Evolutionary conservation across 2,888 invertebrate genomes (phyloP), one percentile per base, ranked within the genome.

Genomic region (Geophilus truncorum): DNA sequence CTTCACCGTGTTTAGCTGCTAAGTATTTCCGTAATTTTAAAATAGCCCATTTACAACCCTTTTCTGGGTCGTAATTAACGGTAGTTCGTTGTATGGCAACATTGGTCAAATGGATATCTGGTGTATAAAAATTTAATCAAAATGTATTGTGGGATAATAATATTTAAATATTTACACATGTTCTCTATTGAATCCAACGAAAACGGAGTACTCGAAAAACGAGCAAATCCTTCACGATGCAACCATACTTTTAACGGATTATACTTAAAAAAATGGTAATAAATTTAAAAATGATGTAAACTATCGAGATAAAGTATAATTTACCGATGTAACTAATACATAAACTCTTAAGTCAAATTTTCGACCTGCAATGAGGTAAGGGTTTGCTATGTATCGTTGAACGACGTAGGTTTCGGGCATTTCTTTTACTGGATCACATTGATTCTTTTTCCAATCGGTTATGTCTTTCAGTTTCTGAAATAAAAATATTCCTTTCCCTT

Each of bases 321-420:
- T 85, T 84, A 88, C 88, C 30, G 90, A 90, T 76, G 89, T 89
- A 28, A 91, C 90, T 62, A 91, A 86, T 6, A 90, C 90, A 86
- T 91, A 91, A 82, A 91, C 88, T 9, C 91, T 86, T n/a, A 91
- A 86, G 85, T 91, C 91, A 85, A 91, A 91, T 85, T 91, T 91
- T 83, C 89, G 87, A 5, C 90, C 90, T 62, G 90, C 90, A 79
- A 91, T 87, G 28, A 91, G 86, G 83, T 90, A 90, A 3, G 91
- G 91, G 83, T 90, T 88, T 82, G 89, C 89, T 81, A 91, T 88
- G 85, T 91, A 91, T 79, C 89, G 87, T 85, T 90, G 90, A 6
- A 90, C 90, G 3, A 91, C 88, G 84, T 90, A 90, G 25, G 45
- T 57, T 81, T 81, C 81, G 0, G 80, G 81, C 15, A 62, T 45